These are phyloP conservation scores for Drosophila paracracens DNA, from an alignment of 2,888 invertebrate genomes.

Conservation along the genomic window DNA sequence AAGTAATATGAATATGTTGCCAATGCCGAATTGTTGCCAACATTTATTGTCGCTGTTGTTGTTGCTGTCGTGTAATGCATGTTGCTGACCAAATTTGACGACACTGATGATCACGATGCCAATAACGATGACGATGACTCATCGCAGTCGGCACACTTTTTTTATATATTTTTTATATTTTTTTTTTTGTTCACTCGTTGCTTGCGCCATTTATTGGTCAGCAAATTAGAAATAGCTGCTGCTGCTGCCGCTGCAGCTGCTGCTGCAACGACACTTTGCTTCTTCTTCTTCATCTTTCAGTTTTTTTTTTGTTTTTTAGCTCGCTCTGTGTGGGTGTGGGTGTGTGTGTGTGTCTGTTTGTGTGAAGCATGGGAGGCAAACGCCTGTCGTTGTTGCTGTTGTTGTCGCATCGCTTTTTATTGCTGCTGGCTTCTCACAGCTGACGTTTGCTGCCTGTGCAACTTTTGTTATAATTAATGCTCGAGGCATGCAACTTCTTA, in stretches of 20 bases:
- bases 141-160: conserved; percentile 31
- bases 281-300: conserved; percentile 5
- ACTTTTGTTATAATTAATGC: conserved; percentile 73
- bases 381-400: conserved; percentile 10
- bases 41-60: neutral
- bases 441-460: conserved; percentile 52
- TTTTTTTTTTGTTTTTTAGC: neutral
- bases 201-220: conserved; percentile 52
- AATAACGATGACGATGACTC: conserved; percentile 52
- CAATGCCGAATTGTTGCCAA: neutral
- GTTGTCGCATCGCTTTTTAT: conserved; percentile 23
- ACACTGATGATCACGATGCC: conserved; percentile 14
- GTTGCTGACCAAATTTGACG: conserved; percentile 35
- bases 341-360: conserved; percentile 43
- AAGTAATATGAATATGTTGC: conserved; percentile 27
- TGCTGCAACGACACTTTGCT: conserved; percentile 51
- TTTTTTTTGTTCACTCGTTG: conserved; percentile 5
- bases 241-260: conserved; percentile 5
- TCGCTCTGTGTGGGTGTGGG: neutral
- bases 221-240: conserved; percentile 65
- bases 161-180: neutral
- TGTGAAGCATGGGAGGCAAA: conserved; percentile 42
- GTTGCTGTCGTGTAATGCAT: conserved; percentile 23
- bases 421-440: conserved; percentile 22
- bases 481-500: conserved; percentile 58